Evolutionary conservation across 1,140 invertebrate genomes (phyloP).

Genomic region (Calycopis cecrops): DNA sequence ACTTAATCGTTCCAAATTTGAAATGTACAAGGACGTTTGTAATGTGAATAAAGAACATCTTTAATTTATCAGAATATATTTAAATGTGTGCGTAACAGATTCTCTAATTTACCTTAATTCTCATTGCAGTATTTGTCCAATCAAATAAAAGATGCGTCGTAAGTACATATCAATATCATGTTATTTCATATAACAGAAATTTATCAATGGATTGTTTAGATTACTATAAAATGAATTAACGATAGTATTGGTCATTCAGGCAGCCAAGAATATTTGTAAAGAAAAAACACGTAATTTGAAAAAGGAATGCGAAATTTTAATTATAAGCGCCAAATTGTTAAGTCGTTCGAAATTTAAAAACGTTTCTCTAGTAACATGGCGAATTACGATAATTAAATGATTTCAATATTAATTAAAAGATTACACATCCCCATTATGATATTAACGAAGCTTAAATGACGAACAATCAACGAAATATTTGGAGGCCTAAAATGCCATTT

Average conservation of each 20-base stretch:
- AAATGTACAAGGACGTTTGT: neutral
- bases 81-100: neutral
- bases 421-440: conserved; percentile 1
- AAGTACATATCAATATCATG: conserved; percentile 44
- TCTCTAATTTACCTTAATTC: conserved; percentile 3
- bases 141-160: conserved; percentile 25
- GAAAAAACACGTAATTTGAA: neutral
- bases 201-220: conserved; percentile 1
- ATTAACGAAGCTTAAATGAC: neutral
- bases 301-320: too few species aligned
- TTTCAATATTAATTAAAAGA: neutral
- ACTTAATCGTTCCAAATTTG: too few species aligned
- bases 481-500: conserved; percentile 29
- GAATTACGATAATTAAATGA: neutral
- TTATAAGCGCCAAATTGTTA: neutral
- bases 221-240: neutral
- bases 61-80: neutral
- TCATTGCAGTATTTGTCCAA: conserved; percentile 2
- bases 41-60: neutral
- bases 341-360: neutral
- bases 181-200: conserved; percentile 1
- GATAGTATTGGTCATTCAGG: conserved; percentile 3
- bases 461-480: conserved; percentile 6
- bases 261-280: conserved; percentile 3
- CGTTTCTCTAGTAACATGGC: neutral